Conservation (phyloP, 2,113 vertebrate genomes). For the Amphilophus citrinellus region DNA sequence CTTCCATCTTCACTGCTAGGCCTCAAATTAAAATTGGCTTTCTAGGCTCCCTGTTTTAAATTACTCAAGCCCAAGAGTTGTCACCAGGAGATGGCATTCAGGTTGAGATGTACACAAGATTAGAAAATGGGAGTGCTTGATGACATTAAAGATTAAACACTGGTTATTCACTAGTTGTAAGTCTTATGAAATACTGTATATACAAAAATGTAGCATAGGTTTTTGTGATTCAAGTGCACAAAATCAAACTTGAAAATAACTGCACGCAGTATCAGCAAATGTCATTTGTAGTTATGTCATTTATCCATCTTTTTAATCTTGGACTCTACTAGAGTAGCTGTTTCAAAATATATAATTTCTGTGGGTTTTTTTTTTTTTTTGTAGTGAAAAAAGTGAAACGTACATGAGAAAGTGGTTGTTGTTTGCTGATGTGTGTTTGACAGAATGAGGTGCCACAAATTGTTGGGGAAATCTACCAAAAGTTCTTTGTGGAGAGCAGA, state of each 20-base stretch:
- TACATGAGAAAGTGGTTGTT: not conserved
- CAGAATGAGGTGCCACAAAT: constrained; percentile 96
- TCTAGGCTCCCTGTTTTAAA: not conserved
- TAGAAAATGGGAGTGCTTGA: not conserved
- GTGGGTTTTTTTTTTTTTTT: no score
- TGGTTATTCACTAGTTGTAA: not conserved
- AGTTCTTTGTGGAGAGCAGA: constrained; percentile 95
- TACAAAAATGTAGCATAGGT: not conserved
- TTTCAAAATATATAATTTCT: no score
- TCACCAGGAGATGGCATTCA: not conserved
- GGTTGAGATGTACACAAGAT: not conserved
- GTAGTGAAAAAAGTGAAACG: no score
- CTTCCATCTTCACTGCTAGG: not conserved
- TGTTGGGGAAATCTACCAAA: constrained; percentile 98
- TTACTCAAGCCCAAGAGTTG: not conserved
- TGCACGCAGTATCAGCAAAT: not conserved
- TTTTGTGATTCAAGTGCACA: not conserved
- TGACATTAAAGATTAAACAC: not conserved
- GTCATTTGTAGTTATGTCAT: not conserved
- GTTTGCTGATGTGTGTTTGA: not conserved
- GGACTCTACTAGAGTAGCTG: not conserved
- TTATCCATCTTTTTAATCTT: not conserved
- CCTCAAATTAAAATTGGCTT: not conserved
- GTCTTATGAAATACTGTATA: no score
- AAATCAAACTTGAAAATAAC: not conserved